Percentiles rank a stretch among this genome's conserved stretches.
phyloP scores from a whole-genome alignment of 2,113 vertebrate genomes.

The Arizona elegans region DNA sequence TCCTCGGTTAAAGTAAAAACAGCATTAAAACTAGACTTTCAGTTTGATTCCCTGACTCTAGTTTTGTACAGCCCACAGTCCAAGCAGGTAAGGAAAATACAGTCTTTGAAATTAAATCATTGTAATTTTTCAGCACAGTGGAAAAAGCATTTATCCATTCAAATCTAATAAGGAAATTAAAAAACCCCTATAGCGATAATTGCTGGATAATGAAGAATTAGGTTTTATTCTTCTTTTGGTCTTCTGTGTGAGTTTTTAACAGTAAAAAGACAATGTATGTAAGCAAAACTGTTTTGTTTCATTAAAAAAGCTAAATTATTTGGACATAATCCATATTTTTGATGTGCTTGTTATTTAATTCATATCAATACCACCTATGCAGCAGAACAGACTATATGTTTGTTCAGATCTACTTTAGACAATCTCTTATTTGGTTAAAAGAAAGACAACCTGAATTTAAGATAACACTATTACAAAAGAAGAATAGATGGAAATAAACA shows the following conservation, averaged over 20 bases:
- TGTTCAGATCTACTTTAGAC: neutral
- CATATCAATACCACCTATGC: neutral
- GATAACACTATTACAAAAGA: neutral
- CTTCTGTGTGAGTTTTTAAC: neutral
- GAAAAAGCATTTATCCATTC: neutral
- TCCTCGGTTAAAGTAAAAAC: conserved; percentile 78
- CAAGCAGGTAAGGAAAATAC: conserved; percentile 71
- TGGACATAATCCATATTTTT: neutral
- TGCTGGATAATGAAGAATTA: neutral
- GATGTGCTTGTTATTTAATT: neutral
- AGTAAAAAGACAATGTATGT: neutral
- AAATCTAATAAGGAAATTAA: neutral
- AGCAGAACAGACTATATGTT: neutral
- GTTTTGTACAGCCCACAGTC: conserved; percentile 78
- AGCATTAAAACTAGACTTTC: conserved; percentile 85
- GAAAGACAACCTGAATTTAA: neutral
- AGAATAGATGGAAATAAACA: neutral
- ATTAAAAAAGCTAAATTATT: neutral
- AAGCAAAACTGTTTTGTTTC: neutral
- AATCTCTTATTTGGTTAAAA: neutral
- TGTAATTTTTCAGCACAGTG: neutral
- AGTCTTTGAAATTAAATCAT: neutral
- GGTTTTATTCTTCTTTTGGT: neutral
- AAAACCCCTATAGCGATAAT: neutral
- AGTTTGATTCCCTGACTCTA: conserved; percentile 89